Evolutionary conservation across 2,113 vertebrate species (phyloP), one percentile per base, ranked within the genome.

Genomic region (Halichoerus grypus): DNA sequence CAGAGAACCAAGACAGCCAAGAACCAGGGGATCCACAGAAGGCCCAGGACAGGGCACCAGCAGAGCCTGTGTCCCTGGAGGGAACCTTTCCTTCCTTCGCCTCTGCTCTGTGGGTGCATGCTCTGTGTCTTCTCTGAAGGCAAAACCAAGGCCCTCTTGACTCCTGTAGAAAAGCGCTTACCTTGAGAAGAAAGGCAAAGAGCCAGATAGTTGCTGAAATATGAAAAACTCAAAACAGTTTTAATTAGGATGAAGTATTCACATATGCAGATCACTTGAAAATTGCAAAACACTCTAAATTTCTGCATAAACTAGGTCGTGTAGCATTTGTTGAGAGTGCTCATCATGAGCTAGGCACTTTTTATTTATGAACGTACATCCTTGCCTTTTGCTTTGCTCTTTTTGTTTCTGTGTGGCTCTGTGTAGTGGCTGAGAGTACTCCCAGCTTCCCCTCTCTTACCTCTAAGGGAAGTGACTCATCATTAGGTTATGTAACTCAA

Each of bases 291-390:
- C 16, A 55, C 28, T 31, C 59, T 18, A 4, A 7, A 28, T 57
- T 72, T 74, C 81, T 39, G 74, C 74, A 11, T 51, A 57, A 76
- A 86, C 13, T 26, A 36, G 91, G 80, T 49, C 36, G 7, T 18
- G 28, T 72, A 36, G n/a, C 18, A 9, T 49, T 11, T 76, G 31
- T 31, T 3, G 0, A 65, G 0, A 55, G 11, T 36, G 22, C 12
- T 24, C 21, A 2, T 53, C 33, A 0, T 1, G 10, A 21, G 16
- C 26, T 4, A 19, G 51, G 51, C 14, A 22, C 55, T 53, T 42
- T 51, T 1, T 42, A 14, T 22, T n/a, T 31, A n/a, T 15, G 79
- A 90, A 21, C 1, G 4, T 26, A 10, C 0, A 1, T 2, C 55
- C 49, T 51, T 21, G 69, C 24, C 24, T 51, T 88, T 24, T 22